Conservation (phyloP, 2,797 vertebrate genomes). For the Molossus molossus region DNA sequence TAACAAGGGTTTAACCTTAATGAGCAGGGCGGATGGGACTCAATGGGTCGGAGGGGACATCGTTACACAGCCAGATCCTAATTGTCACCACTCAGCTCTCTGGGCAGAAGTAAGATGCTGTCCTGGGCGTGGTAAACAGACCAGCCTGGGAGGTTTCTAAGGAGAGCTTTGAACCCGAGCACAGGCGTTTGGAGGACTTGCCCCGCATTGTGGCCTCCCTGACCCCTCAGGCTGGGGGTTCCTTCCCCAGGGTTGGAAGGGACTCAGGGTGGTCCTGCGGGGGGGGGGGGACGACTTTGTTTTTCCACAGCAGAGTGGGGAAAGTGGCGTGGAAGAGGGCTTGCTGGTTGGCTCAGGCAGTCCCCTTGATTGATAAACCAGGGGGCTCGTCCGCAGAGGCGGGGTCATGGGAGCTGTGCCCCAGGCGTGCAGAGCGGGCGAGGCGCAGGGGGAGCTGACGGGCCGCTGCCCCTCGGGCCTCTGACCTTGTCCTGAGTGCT, state of each 20-base stretch:
- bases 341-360: background rate
- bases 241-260: rapidly evolving
- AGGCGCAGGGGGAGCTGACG: rapidly evolving
- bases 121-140: background rate
- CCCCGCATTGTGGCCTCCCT: background rate
- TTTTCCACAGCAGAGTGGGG: background rate
- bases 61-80: slow-evolving; percentile 19
- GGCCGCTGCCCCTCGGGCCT: rapidly evolving
- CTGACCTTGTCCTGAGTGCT: rapidly evolving
- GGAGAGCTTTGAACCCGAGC: background rate
- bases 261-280: background rate
- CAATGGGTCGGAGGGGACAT: background rate
- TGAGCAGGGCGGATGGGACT: slow-evolving; percentile 10
- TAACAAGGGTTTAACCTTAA: slow-evolving; percentile 70
- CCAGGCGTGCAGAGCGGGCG: rapidly evolving
- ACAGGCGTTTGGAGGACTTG: rapidly evolving
- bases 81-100: slow-evolving; percentile 41
- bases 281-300: rapidly evolving
- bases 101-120: background rate
- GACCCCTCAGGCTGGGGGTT: rapidly evolving
- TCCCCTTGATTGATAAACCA: background rate
- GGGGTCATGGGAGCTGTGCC: rapidly evolving
- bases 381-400: rapidly evolving
- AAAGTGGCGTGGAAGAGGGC: background rate
- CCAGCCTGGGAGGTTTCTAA: background rate